These are phyloP conservation scores for Sebastes steindachneri DNA, from an alignment of 2,797 vertebrate species.

Conservation along the genomic window DNA sequence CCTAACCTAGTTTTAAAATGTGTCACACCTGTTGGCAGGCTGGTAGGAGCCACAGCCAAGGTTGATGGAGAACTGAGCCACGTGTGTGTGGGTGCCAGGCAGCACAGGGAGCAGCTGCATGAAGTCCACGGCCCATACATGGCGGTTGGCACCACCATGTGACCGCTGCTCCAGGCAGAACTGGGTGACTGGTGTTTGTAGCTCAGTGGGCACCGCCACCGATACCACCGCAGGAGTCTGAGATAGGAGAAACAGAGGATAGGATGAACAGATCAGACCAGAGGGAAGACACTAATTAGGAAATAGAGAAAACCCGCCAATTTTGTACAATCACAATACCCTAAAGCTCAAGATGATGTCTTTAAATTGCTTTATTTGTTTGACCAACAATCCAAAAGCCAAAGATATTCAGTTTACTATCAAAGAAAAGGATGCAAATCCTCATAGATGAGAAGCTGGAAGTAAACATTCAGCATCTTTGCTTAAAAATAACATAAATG, in stretches of 20 bases:
- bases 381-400: background rate
- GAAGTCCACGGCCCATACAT: conserved; percentile 96
- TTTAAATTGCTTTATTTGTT: conserved; percentile 1
- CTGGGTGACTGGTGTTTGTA: conserved; percentile 92
- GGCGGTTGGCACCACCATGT: conserved; percentile 87
- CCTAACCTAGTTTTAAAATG: background rate
- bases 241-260: background rate
- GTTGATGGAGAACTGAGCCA: conserved; percentile 97
- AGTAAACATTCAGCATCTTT: background rate
- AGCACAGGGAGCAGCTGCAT: conserved; percentile 94
- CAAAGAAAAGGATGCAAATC: background rate
- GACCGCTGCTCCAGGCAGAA: conserved; percentile 94
- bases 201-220: conserved; percentile 89
- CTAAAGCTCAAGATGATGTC: background rate
- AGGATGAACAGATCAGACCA: background rate
- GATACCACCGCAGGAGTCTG: conserved; percentile 93
- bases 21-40: conserved; percentile 93
- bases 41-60: conserved; percentile 97
- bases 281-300: background rate
- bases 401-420: background rate
- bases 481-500: background rate
- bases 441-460: background rate
- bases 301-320: background rate
- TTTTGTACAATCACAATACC: background rate
- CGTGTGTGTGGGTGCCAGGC: conserved; percentile 91